phyloP scores from a whole-genome alignment of 2,797 vertebrate genomes.

The Sternotherus odoratus region DNA sequence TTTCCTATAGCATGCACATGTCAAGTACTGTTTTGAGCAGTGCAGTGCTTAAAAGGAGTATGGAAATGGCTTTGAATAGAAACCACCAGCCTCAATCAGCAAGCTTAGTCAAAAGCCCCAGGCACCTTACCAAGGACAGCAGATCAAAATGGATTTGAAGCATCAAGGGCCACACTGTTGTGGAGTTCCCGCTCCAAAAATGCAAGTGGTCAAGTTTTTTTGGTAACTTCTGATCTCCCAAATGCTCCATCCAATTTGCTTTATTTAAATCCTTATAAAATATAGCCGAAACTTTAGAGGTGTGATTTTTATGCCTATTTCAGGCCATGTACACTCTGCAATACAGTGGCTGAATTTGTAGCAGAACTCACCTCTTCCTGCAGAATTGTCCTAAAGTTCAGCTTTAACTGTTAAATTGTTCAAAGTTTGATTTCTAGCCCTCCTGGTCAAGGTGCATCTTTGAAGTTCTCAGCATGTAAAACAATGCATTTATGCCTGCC shows the following conservation, averaged over 20 bases:
- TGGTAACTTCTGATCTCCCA: neutral
- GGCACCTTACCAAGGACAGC: neutral
- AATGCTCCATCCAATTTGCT: neutral
- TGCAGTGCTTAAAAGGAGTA: neutral
- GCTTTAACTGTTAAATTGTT: neutral
- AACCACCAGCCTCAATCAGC: neutral
- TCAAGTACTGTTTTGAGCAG: neutral
- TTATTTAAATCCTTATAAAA: neutral
- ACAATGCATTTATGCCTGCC: rapidly evolving
- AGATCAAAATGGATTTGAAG: neutral
- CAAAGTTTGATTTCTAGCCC: neutral
- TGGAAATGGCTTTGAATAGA: neutral
- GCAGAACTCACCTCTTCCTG: neutral
- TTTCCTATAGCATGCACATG: neutral
- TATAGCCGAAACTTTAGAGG: neutral
- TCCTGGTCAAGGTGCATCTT: neutral
- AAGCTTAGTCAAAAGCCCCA: neutral
- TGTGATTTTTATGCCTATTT: neutral
- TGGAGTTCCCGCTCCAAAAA: constrained; percentile 5
- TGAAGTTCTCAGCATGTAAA: neutral
- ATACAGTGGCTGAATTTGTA: neutral
- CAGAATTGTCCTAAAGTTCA: neutral
- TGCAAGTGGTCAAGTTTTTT: neutral
- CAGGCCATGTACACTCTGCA: rapidly evolving
- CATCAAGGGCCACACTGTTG: neutral